A percentile compares a stretch with the other conserved stretches of the same genome.
Conservation (phyloP, 1,140 invertebrate genomes). For the Hyposmocoma kahamanoa region DNA sequence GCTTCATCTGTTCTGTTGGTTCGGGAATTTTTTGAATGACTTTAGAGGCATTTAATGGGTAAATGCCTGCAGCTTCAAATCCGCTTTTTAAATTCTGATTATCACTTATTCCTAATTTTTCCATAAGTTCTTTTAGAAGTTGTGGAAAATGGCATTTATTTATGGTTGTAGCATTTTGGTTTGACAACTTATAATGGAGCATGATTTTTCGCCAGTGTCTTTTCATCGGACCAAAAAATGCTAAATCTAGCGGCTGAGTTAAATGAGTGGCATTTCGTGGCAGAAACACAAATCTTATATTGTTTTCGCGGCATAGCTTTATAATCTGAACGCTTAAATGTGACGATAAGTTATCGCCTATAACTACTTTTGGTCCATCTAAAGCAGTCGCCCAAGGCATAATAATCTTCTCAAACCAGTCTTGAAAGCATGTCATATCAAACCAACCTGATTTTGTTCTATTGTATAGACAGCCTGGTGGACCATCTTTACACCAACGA, state of each 20-base stretch:
- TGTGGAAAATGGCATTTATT: neutral
- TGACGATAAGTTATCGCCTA: constrained; percentile 11
- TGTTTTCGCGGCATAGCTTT: constrained; percentile 29
- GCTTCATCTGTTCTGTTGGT: neutral
- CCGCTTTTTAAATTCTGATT: neutral
- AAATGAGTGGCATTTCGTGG: constrained; percentile 45
- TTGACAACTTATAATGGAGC: constrained; percentile 7
- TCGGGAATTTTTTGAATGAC: neutral
- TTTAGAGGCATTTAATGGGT: neutral
- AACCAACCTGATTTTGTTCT: constrained; percentile 46
- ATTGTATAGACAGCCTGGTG: constrained; percentile 36
- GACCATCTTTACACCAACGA: constrained; percentile 42
- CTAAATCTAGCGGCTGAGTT: constrained; percentile 49
- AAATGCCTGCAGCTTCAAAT: neutral
- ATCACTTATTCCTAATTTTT: neutral
- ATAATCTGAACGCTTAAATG: constrained; percentile 15
- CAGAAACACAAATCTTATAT: constrained; percentile 27
- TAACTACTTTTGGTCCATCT: too few relatives aligned
- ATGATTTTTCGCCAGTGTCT: constrained; percentile 35
- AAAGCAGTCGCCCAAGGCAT: constrained; percentile 22
- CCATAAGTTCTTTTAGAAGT: neutral
- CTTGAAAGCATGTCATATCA: constrained; percentile 38
- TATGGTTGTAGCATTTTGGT: neutral
- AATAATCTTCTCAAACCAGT: constrained; percentile 39
- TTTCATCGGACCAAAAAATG: constrained; percentile 44